Percentiles rank a stretch among this genome's conserved stretches.
phyloP scores from a whole-genome alignment of 2,113 vertebrate genomes.

The Cryptotis parvus region DNA sequence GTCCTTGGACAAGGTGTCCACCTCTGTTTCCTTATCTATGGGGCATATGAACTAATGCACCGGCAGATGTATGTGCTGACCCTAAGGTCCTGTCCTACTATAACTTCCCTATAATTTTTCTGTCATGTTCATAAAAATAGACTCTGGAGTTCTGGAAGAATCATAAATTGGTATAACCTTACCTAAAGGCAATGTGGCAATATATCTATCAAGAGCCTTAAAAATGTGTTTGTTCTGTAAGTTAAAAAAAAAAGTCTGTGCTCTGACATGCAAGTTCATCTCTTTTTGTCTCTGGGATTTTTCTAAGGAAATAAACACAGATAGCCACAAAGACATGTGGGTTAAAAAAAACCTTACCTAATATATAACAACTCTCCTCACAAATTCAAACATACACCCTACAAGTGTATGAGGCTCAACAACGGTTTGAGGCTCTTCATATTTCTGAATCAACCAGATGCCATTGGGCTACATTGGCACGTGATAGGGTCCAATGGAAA shows the following conservation, averaged over 20 bases:
- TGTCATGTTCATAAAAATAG: slow-evolving; percentile 65
- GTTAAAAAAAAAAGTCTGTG: neutral
- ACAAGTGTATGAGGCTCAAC: too few species aligned
- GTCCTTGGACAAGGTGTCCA: slow-evolving; percentile 7
- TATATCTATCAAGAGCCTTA: slow-evolving; percentile 45
- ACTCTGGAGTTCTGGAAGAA: neutral
- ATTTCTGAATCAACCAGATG: too few species aligned
- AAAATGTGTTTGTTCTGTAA: slow-evolving; percentile 1
- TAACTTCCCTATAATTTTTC: slow-evolving; percentile 25
- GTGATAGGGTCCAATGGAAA: too few species aligned
- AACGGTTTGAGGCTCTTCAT: too few species aligned
- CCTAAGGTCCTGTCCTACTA: slow-evolving; percentile 23
- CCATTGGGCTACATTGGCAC: too few species aligned
- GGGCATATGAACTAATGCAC: neutral
- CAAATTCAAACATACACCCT: neutral
- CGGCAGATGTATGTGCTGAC: fast-evolving
- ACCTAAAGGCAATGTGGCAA: neutral
- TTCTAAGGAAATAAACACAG: slow-evolving; percentile 38
- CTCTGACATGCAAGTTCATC: slow-evolving; percentile 22
- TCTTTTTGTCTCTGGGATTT: neutral
- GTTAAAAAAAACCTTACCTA: slow-evolving; percentile 29
- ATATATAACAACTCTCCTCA: neutral
- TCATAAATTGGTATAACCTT: slow-evolving; percentile 52
- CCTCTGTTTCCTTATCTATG: neutral
- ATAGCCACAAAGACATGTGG: neutral